A percentile compares a stretch with the other conserved stretches of the same genome.
These are phyloP conservation scores for Cettia cetti DNA, from an alignment of 2,113 vertebrate genomes.

Conservation along the genomic window DNA sequence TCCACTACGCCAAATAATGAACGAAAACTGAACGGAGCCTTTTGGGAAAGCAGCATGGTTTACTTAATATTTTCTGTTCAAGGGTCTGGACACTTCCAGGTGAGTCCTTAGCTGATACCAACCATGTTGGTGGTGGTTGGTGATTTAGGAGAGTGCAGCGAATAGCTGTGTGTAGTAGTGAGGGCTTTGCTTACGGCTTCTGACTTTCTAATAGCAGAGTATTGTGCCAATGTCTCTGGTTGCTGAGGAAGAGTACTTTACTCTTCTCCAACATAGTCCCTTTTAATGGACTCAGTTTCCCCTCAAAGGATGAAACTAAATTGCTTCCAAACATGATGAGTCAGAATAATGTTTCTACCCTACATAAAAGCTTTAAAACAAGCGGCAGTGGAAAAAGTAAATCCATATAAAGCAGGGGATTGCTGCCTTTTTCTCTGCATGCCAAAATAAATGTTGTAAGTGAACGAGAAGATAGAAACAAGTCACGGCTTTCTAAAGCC, in stretches of 20 bases:
- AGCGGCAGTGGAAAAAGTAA: neutral
- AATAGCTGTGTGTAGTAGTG: neutral
- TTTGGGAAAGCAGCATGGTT: constrained; percentile 77
- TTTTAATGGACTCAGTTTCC: neutral
- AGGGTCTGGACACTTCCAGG: constrained; percentile 93
- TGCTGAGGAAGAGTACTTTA: neutral
- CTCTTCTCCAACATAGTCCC: neutral
- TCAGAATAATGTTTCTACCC: neutral
- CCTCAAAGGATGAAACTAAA: neutral
- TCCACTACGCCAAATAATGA: constrained; percentile 87
- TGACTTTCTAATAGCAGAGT: neutral
- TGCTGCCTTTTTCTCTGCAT: neutral
- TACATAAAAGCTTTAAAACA: neutral
- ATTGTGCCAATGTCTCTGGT: neutral
- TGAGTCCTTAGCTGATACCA: constrained; percentile 46
- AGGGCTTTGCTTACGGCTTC: neutral
- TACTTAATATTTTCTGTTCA: constrained; percentile 93
- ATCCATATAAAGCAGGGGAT: neutral
- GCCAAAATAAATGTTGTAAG: neutral
- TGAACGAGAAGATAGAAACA: neutral
- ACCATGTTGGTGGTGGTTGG: neutral
- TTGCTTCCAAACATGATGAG: neutral
- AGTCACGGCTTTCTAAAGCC: neutral
- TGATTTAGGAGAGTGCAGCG: neutral
- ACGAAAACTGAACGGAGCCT: constrained; percentile 83